Conservation (phyloP, 2,113 vertebrate species). For the Spermophilus dauricus region DNA sequence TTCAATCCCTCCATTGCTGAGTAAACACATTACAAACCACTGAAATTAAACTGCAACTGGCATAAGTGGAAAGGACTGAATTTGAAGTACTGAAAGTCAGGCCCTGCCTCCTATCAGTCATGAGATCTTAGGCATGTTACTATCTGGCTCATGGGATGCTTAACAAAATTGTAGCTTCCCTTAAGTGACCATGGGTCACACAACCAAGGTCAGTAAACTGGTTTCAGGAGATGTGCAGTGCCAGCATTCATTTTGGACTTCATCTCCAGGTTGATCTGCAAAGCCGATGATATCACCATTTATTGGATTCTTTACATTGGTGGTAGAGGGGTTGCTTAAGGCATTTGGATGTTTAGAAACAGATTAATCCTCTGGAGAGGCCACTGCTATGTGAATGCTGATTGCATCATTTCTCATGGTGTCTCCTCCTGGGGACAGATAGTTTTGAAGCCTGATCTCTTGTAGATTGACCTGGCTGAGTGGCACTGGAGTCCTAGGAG, state of each 20-base stretch:
- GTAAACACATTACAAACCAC: neutral
- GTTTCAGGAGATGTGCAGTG: neutral
- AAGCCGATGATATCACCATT: neutral
- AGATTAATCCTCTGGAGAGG: too few relatives aligned
- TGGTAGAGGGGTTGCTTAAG: neutral
- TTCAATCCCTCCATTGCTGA: neutral
- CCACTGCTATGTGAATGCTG: fast-evolving
- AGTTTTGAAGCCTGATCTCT: neutral
- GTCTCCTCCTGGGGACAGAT: neutral
- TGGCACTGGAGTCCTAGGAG: neutral
- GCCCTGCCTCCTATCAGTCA: neutral
- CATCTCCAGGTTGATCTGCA: neutral
- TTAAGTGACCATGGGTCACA: neutral
- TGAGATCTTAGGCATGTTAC: too few relatives aligned
- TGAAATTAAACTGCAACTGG: neutral
- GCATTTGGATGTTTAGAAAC: neutral
- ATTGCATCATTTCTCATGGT: too few relatives aligned
- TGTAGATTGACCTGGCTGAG: neutral
- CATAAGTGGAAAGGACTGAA: neutral
- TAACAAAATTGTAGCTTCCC: neutral
- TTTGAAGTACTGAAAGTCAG: fast-evolving
- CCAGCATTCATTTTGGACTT: neutral
- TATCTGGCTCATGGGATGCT: neutral
- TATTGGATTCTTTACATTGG: too few relatives aligned
- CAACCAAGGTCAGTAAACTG: neutral